Base-by-base conservation (phyloP, 35 echinoderm and acorn worm genomes). In the Ophioderma brevispina region DNA sequence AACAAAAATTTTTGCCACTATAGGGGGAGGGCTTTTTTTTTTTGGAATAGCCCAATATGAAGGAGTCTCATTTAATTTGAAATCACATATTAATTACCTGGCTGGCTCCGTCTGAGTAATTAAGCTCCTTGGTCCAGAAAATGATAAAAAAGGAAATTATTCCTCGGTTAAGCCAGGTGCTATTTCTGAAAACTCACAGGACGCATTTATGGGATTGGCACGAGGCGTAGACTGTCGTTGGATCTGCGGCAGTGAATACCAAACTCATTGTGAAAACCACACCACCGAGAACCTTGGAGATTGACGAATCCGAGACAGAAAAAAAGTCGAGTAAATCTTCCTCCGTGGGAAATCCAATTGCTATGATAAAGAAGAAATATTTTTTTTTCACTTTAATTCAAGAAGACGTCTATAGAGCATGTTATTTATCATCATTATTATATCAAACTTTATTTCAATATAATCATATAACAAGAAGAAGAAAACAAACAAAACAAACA, bases 201-300 rank as follows among this genome's bases (percentile, higher is more conserved):
- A 32, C 46, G 63, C 52, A 64, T 85, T 85, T 40, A 32, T 59
- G 23, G 63, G 52, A 35, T 52, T 64, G 55, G 52, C 63, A 59
- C 83, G 63, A 85, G 21, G 0, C 83, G 46, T 31, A 85, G 63
- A 31, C 50, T 93, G 52, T 98, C 6, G 79, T 94, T 34, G 92
- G 63, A 37, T 92, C 92, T 33, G 43, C 32, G 91, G 93, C 32
- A 92, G 10, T 13, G n/a, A n/a, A 37, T 55, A n/a, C n/a, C n/a
- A n/a, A 90, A 84, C 25, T 95, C 88, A n/a, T 79, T 90, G 52
- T 95, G 75, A 98, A 98, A 32, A 87, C 80, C 33, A 94, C 92
- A n/a, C 90, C 96, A 50, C 96, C 96, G 19, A 98, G 76, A 32
- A 95, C 70, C 39, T 93, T 79, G 10, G 41, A 49, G n/a, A 70